A percentile compares a stretch with the other conserved stretches of the same genome.
phyloP scores from a whole-genome alignment of 1,140 invertebrate genomes.

The Eupristina koningsbergeri region DNA sequence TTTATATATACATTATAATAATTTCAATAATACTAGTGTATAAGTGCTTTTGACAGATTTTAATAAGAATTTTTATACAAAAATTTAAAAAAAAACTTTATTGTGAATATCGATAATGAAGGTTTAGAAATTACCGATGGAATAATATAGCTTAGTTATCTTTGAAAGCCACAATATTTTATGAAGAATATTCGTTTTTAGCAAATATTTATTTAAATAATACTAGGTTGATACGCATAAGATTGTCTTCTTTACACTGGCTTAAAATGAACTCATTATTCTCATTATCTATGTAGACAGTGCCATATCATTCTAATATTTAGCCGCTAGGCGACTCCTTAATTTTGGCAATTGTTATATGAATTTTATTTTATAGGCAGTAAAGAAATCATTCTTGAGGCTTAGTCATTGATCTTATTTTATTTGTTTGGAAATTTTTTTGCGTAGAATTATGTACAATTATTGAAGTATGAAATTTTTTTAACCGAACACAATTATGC shows the following conservation, averaged over 20 bases:
- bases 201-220: neutral
- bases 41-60: too few species aligned
- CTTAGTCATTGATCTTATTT: neutral
- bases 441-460: neutral
- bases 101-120: neutral
- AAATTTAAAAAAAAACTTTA: neutral
- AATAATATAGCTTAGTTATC: neutral
- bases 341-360: neutral
- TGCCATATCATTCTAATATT: neutral
- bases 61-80: too few species aligned
- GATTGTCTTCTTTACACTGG: neutral
- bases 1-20: too few species aligned
- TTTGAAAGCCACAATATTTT: neutral
- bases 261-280: neutral
- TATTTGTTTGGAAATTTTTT: neutral
- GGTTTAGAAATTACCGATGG: neutral
- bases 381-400: neutral
- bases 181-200: neutral
- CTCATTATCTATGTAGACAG: conserved; percentile 5
- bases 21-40: too few species aligned
- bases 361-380: neutral
- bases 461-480: too few species aligned
- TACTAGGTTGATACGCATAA: neutral
- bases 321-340: neutral
- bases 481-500: too few species aligned